phyloP scores from a whole-genome alignment of 1,140 invertebrate genomes.

The Drosophila paulistorum region DNA sequence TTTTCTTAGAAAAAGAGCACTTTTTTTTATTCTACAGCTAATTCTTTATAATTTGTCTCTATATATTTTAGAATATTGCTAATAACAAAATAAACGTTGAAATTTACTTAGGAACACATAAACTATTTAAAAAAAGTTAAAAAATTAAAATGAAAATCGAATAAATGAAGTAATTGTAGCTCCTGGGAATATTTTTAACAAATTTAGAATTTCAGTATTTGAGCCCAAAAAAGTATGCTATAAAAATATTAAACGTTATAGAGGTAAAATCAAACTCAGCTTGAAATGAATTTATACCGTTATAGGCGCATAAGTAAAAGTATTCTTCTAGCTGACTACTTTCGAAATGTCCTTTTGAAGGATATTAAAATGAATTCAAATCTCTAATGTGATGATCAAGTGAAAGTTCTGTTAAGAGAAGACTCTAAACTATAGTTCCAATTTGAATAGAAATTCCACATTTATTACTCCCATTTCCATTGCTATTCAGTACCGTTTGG shows the following conservation, averaged over 20 bases:
- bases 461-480: slow-evolving; percentile 5
- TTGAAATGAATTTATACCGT: neutral
- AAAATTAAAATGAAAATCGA: too few relatives aligned
- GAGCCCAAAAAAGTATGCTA: slow-evolving; percentile 7
- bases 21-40: too few relatives aligned
- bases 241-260: neutral
- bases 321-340: too few relatives aligned
- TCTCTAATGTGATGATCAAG: neutral
- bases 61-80: too few relatives aligned
- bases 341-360: too few relatives aligned
- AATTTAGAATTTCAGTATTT: neutral
- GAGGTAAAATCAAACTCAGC: neutral
- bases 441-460: neutral
- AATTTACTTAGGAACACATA: too few relatives aligned
- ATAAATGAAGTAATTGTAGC: neutral
- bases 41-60: too few relatives aligned
- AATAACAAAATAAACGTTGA: too few relatives aligned
- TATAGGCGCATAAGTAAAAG: neutral
- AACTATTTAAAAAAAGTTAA: too few relatives aligned
- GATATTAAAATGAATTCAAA: neutral
- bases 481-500: neutral
- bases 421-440: neutral
- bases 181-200: neutral
- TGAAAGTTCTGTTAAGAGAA: neutral
- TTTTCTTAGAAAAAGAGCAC: too few relatives aligned